Evolutionary conservation across 2,797 vertebrate species (phyloP), one percentile per base, ranked within the genome.

Genomic region (Galaxias olidus): DNA sequence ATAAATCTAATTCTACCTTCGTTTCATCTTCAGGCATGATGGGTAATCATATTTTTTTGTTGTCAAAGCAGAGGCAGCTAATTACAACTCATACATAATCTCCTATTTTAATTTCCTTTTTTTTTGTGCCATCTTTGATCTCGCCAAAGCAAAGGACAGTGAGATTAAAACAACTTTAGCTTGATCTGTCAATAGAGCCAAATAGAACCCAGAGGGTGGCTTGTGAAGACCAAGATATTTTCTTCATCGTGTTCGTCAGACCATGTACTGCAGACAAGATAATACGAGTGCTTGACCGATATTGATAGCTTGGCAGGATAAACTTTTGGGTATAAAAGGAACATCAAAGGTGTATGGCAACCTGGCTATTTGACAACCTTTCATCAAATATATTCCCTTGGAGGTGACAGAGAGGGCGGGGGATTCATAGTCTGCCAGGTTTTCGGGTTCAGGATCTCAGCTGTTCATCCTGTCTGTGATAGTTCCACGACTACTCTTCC

Each of bases 41-140:
- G 67, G 48, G n/a, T 59, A 59, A 53, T 14, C 47, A 61, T 53
- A 58, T 20, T 47, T 40, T 57, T 8, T 42, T 84, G 79, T 84
- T 89, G 88, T 88, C 83, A 74, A 82, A 71, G 68, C 68, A 43
- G 62, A 82, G 71, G 65, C 74, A 76, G 49, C 85, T 87, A 91
- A 91, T 91, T 91, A 89, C 82, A 56, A 80, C 77, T 86, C 80
- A 78, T 87, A 87, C 86, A 90, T 90, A 91, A 89, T 90, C 81
- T 86, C 77, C 79, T 81, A 83, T 88, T 84, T 76, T 85, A 86
- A 91, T 90, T 61, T 79, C 48, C 80, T 82, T 65, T 15, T 90
- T 61, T 79, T 50, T 80, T 82, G 64, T 15, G 62, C 65, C 58
- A 65, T 73, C 85, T 89, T 89, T 91, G 84, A 90, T 90, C 82